phyloP scores from a whole-genome alignment of 2,888 invertebrate species.

The Cenopis cana region DNA sequence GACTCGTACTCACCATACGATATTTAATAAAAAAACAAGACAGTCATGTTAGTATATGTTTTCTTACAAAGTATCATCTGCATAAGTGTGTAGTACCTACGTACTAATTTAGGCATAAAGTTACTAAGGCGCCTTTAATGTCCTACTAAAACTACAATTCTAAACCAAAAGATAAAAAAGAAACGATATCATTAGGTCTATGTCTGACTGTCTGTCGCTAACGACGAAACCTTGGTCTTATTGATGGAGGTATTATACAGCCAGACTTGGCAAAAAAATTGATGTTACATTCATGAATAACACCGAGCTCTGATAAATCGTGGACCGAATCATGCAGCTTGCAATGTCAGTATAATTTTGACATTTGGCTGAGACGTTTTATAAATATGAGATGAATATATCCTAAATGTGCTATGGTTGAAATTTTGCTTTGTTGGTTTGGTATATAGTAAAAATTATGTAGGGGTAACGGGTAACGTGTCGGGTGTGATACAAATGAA shows the following conservation, averaged over 20 bases:
- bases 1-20: too few relatives aligned
- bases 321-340: constrained; percentile 69
- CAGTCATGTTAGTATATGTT: too few relatives aligned
- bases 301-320: constrained; percentile 66
- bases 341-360: constrained; percentile 73
- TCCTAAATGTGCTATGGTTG: neutral
- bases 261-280: constrained; percentile 57
- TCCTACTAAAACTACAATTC: neutral
- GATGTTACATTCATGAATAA: constrained; percentile 68
- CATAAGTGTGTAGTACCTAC: too few relatives aligned
- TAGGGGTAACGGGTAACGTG: too few relatives aligned
- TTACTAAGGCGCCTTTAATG: neutral
- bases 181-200: constrained; percentile 43
- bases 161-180: constrained; percentile 13
- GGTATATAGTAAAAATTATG: too few relatives aligned
- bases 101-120: neutral
- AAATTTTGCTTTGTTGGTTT: neutral
- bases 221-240: constrained; percentile 60
- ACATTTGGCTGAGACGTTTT: constrained; percentile 61
- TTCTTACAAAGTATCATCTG: too few relatives aligned
- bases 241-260: constrained; percentile 75
- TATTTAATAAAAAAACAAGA: too few relatives aligned
- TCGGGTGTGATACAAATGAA: too few relatives aligned
- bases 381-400: neutral
- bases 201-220: constrained; percentile 49